Evolutionary conservation across 1,140 invertebrate genomes (phyloP), one percentile per base, ranked within the genome.

Genomic region (Papilio helenus): DNA sequence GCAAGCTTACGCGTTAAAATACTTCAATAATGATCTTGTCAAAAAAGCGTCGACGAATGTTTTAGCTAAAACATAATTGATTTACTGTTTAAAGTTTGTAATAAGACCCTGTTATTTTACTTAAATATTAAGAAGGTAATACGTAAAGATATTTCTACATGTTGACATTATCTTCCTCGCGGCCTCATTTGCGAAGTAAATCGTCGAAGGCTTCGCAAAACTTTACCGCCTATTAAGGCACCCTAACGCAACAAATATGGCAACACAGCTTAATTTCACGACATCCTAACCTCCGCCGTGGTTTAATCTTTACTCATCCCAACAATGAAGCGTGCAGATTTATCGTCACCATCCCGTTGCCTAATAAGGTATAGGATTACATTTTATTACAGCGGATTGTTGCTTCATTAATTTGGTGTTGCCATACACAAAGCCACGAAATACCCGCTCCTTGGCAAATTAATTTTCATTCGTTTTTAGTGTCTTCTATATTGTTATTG

Each of bases 351-450:
- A 65, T 65, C 55, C 34, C 29, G 34, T 16, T 77, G 55, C 76
- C 76, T 77, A 77, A 77, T 77, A 77, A 77, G 76, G 76, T 77
- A 77, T 77, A 77, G 76, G 76, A 77, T 77, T 77, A 77, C 76
- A 42, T 77, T 77, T 76, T 76, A 76, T 76, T 74, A 74, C 44
- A 58, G 74, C 29, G 74, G 74, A 76, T 58, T 39, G 49, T 76
- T 76, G 74, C 26, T 76, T 76, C 74, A 58, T 76, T 76, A 76
- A 76, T 76, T 76, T 23, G 74, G 49, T 76, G 74, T 76, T 76
- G 51, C 74, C 49, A 76, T 58, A 39, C 26, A 14, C 46, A 29
- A 51, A 58, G 51, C 49, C 16, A 26, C 23, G 44, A 23, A 58
- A 76, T 55, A 76, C 74, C 29, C 74, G 23, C 58, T 76, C 16